Evolutionary conservation across 1,140 invertebrate genomes (phyloP).

Genomic region (Drosophila nannoptera): DNA sequence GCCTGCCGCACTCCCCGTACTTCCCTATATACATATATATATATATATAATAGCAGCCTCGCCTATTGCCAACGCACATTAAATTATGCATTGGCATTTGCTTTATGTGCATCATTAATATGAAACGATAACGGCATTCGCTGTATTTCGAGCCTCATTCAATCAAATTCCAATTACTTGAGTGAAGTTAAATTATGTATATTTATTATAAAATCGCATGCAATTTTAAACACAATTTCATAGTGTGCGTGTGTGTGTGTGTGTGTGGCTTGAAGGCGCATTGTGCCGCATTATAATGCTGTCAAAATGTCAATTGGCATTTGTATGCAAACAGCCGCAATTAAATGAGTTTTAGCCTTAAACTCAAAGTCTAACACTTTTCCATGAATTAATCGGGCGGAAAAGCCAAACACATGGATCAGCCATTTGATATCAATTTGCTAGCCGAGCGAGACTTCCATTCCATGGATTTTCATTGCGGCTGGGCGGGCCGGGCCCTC

Average conservation of each 20-base stretch:
- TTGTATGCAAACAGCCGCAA: constrained; percentile 4
- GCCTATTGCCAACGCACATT: too few relatives aligned
- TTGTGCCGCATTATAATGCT: background rate
- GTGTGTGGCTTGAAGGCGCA: background rate
- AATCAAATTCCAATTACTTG: constrained; percentile 3
- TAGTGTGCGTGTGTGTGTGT: background rate
- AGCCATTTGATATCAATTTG: background rate
- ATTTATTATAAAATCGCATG: constrained; percentile 3
- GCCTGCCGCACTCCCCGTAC: too few relatives aligned
- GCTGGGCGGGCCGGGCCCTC: too few relatives aligned
- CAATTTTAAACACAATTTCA: constrained; percentile 3
- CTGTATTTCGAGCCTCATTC: background rate
- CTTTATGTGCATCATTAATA: too few relatives aligned
- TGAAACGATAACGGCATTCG: too few relatives aligned
- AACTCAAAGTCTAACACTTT: background rate
- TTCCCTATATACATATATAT: too few relatives aligned
- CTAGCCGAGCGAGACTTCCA: too few relatives aligned
- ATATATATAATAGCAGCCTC: too few relatives aligned
- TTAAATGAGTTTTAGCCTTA: background rate
- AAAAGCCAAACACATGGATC: background rate
- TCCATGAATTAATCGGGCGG: constrained; percentile 1
- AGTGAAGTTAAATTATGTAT: background rate
- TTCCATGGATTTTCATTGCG: too few relatives aligned
- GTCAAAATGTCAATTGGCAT: constrained; percentile 5
- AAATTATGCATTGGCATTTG: too few relatives aligned